Evolutionary conservation across 2,797 vertebrate species (phyloP), one percentile per base, ranked within the genome.

Genomic region (Crenuchus spilurus): DNA sequence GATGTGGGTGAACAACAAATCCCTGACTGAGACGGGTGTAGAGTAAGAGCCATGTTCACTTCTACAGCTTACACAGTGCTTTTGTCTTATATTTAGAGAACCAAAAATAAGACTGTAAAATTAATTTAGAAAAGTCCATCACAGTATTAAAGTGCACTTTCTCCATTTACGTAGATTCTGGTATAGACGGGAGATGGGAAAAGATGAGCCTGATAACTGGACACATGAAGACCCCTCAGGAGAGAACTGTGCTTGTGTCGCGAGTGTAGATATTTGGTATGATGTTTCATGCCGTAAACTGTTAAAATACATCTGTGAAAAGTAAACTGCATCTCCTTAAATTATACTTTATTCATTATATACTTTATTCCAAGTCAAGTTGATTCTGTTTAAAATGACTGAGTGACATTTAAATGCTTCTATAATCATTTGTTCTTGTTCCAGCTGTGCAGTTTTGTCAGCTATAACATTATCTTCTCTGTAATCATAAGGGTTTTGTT

Each of bases 191-290:
- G 2, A 6, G 30, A 10, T 28, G 9, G 20, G 22, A n/a, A 61
- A 3, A 13, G 16, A 58, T 4, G 44, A 77, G 14, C 75, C 80
- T 6, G 77, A 79, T 33, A 77, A 82, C 67, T 79, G 77, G 80
- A 75, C 30, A 14, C 0, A 54, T 22, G 1, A 1, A 3, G 13
- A 77, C 26, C 41, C 54, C 1, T 33, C 26, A 1, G 77, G 82
- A 28, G 82, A 80, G 46, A 57, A 83, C 51, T 83, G 81, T 54
- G 81, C 26, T 16, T 2, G 52, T 42, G 2, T 80, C 48, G 78
- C 65, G 2, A 4, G 74, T 11, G 0, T 4, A 41, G 20, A 30
- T 1, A 5, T 31, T 8, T 83, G 76, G 78, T 76, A 66, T 42
- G 78, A 76, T 14, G 74, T 14, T 16, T 52, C 22, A 26, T 76